Evolutionary conservation across 2,888 invertebrate genomes (phyloP), one percentile per base, ranked within the genome.

Genomic region (Drosophila eohydei): DNA sequence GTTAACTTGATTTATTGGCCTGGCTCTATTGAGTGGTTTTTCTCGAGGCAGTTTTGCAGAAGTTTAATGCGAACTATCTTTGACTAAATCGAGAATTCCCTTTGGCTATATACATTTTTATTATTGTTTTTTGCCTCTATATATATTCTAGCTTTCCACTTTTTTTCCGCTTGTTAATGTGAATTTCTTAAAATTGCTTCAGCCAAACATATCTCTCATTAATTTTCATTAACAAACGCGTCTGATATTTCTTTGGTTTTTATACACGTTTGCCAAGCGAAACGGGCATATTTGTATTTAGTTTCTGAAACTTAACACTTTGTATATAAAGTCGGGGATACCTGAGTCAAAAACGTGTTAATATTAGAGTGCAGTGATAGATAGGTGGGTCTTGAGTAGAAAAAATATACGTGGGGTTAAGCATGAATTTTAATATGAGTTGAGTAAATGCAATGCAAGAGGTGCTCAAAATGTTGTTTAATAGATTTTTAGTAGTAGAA

Each of bases 1-100:
- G 44, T 40, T 38, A 61, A 55, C 16, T 52, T 52, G 40, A 64
- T 58, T 72, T 67, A 71, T 71, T 63, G 54, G 46, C 54, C 36
- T 9, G n/a, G 9, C 26, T 21, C 9, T 30, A 40, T 28, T 38
- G 28, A 26, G 38, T 2, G 28, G 9, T 28, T 28, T 52, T 38
- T n/a, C 54, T 40, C 38, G n/a, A 38, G 54, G 40, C 28, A 28
- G n/a, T 3, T 16, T 5, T 6, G 6, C 6, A 40, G 8, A 26
- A 9, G 2, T 21, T 41, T 7, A 4, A 46, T 14, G 28, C 14
- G 28, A 30, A 48, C n/a, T 4, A 46, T 46, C 48, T n/a, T 9
- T 1, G 34, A 12, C 12, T 21, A 1, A 52, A 8, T 52, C 7
- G 14, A 26, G 36, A 38, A 52, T 21, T 2, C 7, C n/a, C 14